Evolutionary conservation across 2,797 vertebrate species (phyloP), one percentile per base, ranked within the genome.

Genomic region (Margarornis squamiger): DNA sequence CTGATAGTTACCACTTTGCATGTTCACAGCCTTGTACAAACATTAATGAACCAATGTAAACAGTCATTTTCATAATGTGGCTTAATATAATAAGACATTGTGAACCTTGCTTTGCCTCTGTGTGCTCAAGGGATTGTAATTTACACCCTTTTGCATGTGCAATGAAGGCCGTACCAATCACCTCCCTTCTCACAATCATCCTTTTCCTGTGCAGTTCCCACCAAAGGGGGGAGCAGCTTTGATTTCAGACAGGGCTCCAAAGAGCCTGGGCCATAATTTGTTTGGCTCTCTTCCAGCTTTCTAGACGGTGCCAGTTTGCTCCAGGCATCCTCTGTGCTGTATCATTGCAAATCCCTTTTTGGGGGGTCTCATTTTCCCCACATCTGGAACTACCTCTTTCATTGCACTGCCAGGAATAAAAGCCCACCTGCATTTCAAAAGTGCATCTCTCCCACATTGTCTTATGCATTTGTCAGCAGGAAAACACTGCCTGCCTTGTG

Each of bases 21-120:
- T 71, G 38, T 89, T 95, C 86, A 29, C 59, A 91, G 49, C 41
- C 77, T 63, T 83, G 63, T 71, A 43, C 39, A 85, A 88, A 82
- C 27, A 74, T 61, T 82, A 82, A 67, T 22, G 91, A 83, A 86
- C 65, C 68, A 91, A 68, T 41, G 66, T 80, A 93, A 96, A 84
- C 80, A 90, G 72, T 82, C 19, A 76, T 92, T 96, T 96, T 92
- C 65, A 74, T 94, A 80, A 93, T 36, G 26, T 48, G 34, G n/a
- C 61, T 94, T 92, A 86, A 71, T 77, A 83, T 74, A 92, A 48
- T 87, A 67, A 61, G 34, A 45, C 46, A 49, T 45, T 85, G 38
- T 90, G 88, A 93, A 77, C 73, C 67, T 94, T 87, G 23, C 34
- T 82, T 93, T 52, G n/a, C 81, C 68, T 92, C 57, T 54, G 6